These are phyloP conservation scores for Drosophila atripex DNA, from an alignment of 2,888 invertebrate species.

Conservation along the genomic window DNA sequence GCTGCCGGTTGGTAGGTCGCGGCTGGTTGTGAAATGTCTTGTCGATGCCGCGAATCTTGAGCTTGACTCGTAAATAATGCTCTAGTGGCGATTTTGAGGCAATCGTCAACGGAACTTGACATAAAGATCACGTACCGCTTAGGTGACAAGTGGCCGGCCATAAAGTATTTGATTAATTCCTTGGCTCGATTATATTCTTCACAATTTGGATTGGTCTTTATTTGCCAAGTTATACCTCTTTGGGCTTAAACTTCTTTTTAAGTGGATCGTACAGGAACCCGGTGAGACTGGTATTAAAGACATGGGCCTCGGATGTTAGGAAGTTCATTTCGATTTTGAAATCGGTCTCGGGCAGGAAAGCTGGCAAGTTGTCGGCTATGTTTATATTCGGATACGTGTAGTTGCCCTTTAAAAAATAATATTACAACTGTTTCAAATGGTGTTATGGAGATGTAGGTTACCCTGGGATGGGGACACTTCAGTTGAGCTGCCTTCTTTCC, in stretches of 20 bases:
- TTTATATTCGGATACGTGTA: constrained; percentile 46
- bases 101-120: constrained; percentile 43
- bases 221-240: neutral
- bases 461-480: constrained; percentile 50
- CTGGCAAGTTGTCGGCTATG: constrained; percentile 43
- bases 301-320: neutral
- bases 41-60: constrained; percentile 71
- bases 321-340: constrained; percentile 49
- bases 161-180: constrained; percentile 25
- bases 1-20: constrained; percentile 57
- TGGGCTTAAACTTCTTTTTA: constrained; percentile 3
- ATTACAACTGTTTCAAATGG: neutral
- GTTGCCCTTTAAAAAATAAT: constrained; percentile 37
- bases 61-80: constrained; percentile 78
- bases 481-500: constrained; percentile 11
- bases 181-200: neutral
- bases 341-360: constrained; percentile 43
- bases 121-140: constrained; percentile 45
- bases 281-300: constrained; percentile 31
- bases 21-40: constrained; percentile 72
- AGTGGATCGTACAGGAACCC: constrained; percentile 23
- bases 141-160: constrained; percentile 27
- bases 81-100: constrained; percentile 46
- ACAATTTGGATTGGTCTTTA: neutral
- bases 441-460: constrained; percentile 3